Percentiles rank a stretch among this genome's conserved stretches.
These are phyloP conservation scores for Microctenopoma steveboyesi DNA, from an alignment of 2,797 vertebrate species.

Conservation along the genomic window DNA sequence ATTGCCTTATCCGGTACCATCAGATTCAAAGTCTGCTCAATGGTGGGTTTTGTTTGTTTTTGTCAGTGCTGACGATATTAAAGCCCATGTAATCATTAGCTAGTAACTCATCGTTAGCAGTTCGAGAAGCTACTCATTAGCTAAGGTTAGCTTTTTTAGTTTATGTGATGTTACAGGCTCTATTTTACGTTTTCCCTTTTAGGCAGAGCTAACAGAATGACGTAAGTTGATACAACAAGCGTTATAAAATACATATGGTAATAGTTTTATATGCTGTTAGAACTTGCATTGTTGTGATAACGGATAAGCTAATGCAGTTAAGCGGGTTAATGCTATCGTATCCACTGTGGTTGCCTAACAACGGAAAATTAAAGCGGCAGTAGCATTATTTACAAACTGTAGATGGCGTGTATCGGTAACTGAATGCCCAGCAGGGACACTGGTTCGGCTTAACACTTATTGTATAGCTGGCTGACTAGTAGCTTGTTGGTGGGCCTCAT, in stretches of 20 bases:
- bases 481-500: no score
- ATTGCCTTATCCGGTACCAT: background rate
- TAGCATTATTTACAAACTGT: background rate
- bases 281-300: background rate
- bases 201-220: constrained; percentile 28
- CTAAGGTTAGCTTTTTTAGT: constrained; percentile 10
- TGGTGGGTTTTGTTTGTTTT: constrained; percentile 10
- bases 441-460: no score
- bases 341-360: constrained; percentile 69
- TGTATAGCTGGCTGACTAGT: no score
- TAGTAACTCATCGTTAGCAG: background rate
- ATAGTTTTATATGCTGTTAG: no score
- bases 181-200: background rate
- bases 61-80: background rate
- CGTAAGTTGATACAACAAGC: background rate
- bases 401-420: rapidly evolving
- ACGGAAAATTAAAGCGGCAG: constrained; percentile 69
- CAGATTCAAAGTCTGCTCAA: background rate
- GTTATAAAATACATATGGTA: no score
- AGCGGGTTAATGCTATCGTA: constrained; percentile 13
- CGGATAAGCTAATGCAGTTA: background rate
- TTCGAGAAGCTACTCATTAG: background rate
- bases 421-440: no score
- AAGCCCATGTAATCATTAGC: rapidly evolving
- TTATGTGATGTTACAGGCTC: background rate